Evolutionary conservation across 2,113 vertebrate genomes (phyloP), one percentile per base, ranked within the genome.

Genomic region (Oryzias woworae): DNA sequence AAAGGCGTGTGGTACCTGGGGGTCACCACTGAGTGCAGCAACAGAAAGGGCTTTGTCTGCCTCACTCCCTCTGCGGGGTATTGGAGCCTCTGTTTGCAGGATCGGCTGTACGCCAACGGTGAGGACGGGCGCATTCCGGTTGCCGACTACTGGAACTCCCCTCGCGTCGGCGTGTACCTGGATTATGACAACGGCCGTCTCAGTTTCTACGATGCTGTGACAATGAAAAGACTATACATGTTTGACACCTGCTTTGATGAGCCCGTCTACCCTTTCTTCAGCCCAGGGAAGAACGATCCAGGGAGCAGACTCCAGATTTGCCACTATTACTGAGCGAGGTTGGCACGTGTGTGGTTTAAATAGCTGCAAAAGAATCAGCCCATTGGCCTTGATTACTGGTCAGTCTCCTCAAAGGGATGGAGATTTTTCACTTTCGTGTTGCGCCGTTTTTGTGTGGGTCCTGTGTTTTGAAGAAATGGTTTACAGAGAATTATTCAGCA

Each of bases 1-100:
- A 93, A 92, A 54, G 90, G 91, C 0, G 91, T 93, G 44, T 93
- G 92, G 92, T 92, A 93, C 85, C 84, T 92, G 77, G 92, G 92
- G 4, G 88, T 93, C 68, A 92, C 92, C 68, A 89, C 89, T 0
- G 86, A 90, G 60, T 73, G 82, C 83, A 92, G 92, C 88, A 92
- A 91, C 83, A 89, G 92, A 43, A 92, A 93, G 73, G 92, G 92
- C 55, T 93, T 91, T 0, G 89, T 93, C 60, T 91, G 74, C 62
- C 88, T 93, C 4, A 75, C 82, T 0, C 92, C 92, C 0, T 90
- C 90, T 0, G 76, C 89, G 0, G 91, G 92, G 17, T 93, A 93
- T 81, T 92, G 92, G 92, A 92, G 90, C 78, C 85, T 92, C 55
- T 91, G 89, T 24, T 86, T 92, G 55, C 92, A 93, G 79, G 90